Conservation (phyloP, 2,113 vertebrate species). For the Eurystomus gularis region DNA sequence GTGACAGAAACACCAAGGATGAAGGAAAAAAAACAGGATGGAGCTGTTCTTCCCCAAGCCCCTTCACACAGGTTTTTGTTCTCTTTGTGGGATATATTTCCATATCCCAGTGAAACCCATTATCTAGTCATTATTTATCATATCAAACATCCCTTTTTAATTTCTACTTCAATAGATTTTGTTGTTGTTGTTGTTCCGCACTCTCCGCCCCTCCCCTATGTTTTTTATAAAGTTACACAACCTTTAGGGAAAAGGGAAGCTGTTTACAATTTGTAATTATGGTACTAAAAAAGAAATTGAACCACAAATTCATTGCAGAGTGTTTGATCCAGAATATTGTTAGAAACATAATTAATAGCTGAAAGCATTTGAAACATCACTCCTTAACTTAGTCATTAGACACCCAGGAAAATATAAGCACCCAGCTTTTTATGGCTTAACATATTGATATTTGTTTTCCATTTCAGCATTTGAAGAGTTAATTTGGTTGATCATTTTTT, state of each 20-base stretch:
- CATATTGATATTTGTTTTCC: neutral
- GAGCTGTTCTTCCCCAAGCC: neutral
- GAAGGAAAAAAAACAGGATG: neutral
- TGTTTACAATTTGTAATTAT: constrained; percentile 74
- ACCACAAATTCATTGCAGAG: constrained; percentile 61
- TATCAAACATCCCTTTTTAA: constrained; percentile 79
- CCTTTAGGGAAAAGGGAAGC: constrained; percentile 70
- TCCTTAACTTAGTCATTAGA: constrained; percentile 22
- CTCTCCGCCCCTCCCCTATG: constrained; percentile 5
- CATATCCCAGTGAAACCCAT: constrained; percentile 83
- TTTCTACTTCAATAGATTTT: constrained; percentile 76
- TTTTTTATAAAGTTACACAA: constrained; percentile 69
- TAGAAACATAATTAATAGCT: constrained; percentile 72
- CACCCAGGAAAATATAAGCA: neutral
- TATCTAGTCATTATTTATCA: constrained; percentile 80
- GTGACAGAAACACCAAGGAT: neutral
- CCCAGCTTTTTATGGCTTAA: neutral
- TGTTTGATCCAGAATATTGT: constrained; percentile 73
- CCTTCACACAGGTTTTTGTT: constrained; percentile 39
- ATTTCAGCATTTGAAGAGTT: neutral
- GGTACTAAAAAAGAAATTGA: constrained; percentile 66
- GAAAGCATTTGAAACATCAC: constrained; percentile 56
- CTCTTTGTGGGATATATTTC: constrained; percentile 69
- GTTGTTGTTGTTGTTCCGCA: neutral
- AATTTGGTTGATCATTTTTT: neutral